These are phyloP conservation scores for Anoncus sp. DNA, from an alignment of 2,888 invertebrate species.

Conservation along the genomic window DNA sequence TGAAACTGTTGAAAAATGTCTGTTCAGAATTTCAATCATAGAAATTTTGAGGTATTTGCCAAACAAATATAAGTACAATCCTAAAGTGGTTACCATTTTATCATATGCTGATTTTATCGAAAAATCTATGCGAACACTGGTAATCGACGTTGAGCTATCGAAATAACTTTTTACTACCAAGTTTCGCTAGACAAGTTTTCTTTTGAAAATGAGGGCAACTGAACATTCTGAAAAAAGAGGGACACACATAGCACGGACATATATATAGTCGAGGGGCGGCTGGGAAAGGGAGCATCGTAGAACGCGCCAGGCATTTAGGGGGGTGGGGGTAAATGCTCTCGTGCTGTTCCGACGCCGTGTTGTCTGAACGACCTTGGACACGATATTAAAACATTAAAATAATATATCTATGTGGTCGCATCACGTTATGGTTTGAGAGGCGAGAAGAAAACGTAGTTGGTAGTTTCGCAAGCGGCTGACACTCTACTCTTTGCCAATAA, in stretches of 20 bases:
- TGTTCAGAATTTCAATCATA: too few relatives aligned
- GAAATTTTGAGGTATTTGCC: too few relatives aligned
- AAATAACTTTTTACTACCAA: too few relatives aligned
- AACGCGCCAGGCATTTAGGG: slow-evolving; percentile 31
- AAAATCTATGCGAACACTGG: too few relatives aligned
- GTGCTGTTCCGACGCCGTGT: slow-evolving; percentile 74
- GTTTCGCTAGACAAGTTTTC: slow-evolving; percentile 57
- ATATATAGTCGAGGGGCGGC: slow-evolving; percentile 24
- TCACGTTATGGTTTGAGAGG: slow-evolving; percentile 72
- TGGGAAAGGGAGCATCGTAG: slow-evolving; percentile 57
- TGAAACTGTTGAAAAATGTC: too few relatives aligned
- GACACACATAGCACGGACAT: slow-evolving; percentile 36
- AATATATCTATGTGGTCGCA: slow-evolving; percentile 77
- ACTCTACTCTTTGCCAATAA: slow-evolving; percentile 73
- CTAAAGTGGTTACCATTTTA: too few relatives aligned
- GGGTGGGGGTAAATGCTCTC: slow-evolving; percentile 63
- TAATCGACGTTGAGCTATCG: too few relatives aligned
- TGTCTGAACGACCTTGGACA: slow-evolving; percentile 81
- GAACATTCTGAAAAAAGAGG: slow-evolving; percentile 30
- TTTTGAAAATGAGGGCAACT: slow-evolving; percentile 63
- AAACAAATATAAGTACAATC: too few relatives aligned
- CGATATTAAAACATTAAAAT: slow-evolving; percentile 83
- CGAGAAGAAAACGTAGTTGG: slow-evolving; percentile 34
- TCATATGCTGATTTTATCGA: too few relatives aligned
- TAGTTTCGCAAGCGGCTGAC: slow-evolving; percentile 72